phyloP scores from a whole-genome alignment of 2,113 vertebrate genomes.

The Anseranas semipalmata region DNA sequence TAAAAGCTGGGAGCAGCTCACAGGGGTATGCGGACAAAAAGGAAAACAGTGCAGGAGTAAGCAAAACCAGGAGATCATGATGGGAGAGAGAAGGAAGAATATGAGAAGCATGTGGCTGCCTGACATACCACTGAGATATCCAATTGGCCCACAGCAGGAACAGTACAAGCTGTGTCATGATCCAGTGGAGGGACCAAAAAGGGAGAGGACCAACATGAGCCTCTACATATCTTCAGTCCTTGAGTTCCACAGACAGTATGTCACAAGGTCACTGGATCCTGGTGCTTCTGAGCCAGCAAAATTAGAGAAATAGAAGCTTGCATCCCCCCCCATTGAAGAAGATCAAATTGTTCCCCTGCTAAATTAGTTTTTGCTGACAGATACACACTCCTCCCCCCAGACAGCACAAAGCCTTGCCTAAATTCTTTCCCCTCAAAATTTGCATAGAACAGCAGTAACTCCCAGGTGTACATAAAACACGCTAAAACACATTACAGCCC shows the following conservation, averaged over 20 bases:
- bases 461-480: neutral
- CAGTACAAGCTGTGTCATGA: neutral
- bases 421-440: neutral
- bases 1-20: neutral
- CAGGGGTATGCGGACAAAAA: neutral
- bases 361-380: neutral
- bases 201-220: neutral
- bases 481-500: neutral
- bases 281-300: neutral
- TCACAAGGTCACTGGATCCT: neutral
- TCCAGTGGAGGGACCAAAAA: neutral
- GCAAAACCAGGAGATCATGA: neutral
- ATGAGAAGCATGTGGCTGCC: neutral
- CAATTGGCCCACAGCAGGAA: neutral
- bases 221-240: neutral
- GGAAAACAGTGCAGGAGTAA: neutral
- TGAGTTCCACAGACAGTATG: no score
- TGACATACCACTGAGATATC: neutral
- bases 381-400: neutral
- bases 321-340: neutral
- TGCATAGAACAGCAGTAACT: neutral
- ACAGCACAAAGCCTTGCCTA: neutral
- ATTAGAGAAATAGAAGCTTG: neutral
- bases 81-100: neutral
- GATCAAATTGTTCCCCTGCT: neutral